Percentiles rank a stretch among this genome's conserved stretches.
Conservation (phyloP, 2,797 vertebrate species). For the Limosa lapponica region DNA sequence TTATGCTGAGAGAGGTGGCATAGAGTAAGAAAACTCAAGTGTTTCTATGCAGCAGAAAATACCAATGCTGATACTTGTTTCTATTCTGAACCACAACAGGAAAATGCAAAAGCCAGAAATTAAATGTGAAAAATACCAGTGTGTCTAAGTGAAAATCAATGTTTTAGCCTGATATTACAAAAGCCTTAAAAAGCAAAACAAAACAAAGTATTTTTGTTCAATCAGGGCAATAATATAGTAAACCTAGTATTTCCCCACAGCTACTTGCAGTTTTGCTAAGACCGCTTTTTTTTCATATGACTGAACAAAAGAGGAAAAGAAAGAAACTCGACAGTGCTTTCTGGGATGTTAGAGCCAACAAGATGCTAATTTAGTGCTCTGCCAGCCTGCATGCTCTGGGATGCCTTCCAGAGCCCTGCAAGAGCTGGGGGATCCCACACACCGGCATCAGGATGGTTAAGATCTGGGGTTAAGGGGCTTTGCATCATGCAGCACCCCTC, state of each 20-base stretch:
- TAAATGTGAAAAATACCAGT: background rate
- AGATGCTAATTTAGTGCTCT: background rate
- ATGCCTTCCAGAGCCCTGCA: background rate
- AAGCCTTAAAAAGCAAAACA: background rate
- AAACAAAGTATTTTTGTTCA: background rate
- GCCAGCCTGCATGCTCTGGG: background rate
- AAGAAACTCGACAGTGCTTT: background rate
- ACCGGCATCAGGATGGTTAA: accelerated
- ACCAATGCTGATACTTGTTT: background rate
- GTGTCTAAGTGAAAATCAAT: background rate
- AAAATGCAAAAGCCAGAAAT: background rate
- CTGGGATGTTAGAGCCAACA: background rate
- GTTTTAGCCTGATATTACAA: background rate
- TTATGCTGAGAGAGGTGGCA: background rate
- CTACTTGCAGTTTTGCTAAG: background rate
- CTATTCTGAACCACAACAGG: background rate
- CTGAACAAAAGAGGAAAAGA: background rate
- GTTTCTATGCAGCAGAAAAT: background rate
- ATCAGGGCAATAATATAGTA: background rate
- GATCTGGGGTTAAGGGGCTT: background rate
- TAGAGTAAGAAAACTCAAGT: background rate
- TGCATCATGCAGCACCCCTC: background rate
- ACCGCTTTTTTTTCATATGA: background rate
- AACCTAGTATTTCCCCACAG: background rate
- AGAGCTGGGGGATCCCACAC: background rate